Percentiles rank a stretch among this genome's conserved stretches.
Conservation (phyloP, 1,140 invertebrate species). For the Bombus ignitus region DNA sequence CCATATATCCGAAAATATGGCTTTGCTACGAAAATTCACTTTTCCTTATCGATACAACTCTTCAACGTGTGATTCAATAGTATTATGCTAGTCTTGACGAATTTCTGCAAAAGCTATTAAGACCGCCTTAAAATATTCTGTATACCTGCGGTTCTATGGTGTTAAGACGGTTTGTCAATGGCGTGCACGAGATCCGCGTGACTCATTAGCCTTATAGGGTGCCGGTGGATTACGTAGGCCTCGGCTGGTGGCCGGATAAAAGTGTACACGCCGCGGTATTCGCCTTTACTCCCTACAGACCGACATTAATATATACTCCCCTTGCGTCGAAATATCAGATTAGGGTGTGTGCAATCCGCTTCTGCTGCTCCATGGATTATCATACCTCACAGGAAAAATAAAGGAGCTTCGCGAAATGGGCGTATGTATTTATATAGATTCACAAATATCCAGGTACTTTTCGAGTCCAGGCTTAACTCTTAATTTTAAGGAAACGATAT, state of each 20-base stretch:
- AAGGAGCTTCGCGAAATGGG: conserved; percentile 27
- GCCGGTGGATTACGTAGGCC: conserved; percentile 58
- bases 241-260: conserved; percentile 60
- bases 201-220: conserved; percentile 70
- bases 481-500: conserved; percentile 47
- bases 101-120: background rate
- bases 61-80: background rate
- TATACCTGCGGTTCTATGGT: conserved; percentile 48
- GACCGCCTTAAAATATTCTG: background rate
- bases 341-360: conserved; percentile 34
- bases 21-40: background rate
- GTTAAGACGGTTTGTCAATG: conserved; percentile 24
- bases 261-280: conserved; percentile 41
- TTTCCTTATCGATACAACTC: background rate
- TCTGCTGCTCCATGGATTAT: conserved; percentile 49
- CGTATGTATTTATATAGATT: no score
- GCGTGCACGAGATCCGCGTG: conserved; percentile 41
- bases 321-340: conserved; percentile 64
- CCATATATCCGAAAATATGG: background rate
- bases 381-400: conserved; percentile 44
- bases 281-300: conserved; percentile 55
- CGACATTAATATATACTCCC: conserved; percentile 67
- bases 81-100: background rate
- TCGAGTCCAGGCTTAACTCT: conserved; percentile 39
- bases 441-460: background rate